A percentile compares a stretch with the other conserved stretches of the same genome.
Evolutionary conservation across 2,888 invertebrate genomes (phyloP).

Genomic region (Dicyrtoma fusca): DNA sequence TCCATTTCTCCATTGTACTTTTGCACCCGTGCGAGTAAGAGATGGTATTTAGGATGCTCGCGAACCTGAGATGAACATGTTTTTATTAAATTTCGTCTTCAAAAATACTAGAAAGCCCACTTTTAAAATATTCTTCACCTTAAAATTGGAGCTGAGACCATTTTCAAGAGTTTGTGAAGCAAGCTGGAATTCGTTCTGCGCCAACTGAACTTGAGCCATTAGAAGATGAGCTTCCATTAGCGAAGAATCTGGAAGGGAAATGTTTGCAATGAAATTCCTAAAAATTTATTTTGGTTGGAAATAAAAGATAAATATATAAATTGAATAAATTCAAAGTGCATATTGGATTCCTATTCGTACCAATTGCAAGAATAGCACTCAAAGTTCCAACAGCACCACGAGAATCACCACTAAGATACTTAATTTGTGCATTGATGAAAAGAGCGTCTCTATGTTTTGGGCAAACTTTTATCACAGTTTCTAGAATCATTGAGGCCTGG

Average conservation of each 20-base stretch:
- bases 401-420: constrained; percentile 77
- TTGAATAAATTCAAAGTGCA: constrained; percentile 8
- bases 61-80: constrained; percentile 65
- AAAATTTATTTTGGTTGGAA: too few relatives aligned
- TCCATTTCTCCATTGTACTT: constrained; percentile 73
- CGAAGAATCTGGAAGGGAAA: constrained; percentile 69
- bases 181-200: constrained; percentile 67
- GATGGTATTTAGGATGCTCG: constrained; percentile 87
- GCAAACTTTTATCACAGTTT: constrained; percentile 74
- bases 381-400: constrained; percentile 72
- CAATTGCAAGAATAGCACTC: constrained; percentile 71
- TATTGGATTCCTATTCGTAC: constrained; percentile 34
- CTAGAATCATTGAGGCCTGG: constrained; percentile 70
- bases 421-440: constrained; percentile 65
- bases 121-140: too few relatives aligned
- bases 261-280: not conserved
- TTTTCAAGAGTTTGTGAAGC: constrained; percentile 86
- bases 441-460: constrained; percentile 72
- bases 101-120: too few relatives aligned
- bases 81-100: too few relatives aligned
- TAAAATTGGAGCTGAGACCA: constrained; percentile 89
- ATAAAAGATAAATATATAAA: not conserved
- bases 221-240: constrained; percentile 82
- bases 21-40: constrained; percentile 80
- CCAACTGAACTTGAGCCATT: constrained; percentile 80